phyloP scores from a whole-genome alignment of 2,797 vertebrate species.

The Anisognathus igniventris region DNA sequence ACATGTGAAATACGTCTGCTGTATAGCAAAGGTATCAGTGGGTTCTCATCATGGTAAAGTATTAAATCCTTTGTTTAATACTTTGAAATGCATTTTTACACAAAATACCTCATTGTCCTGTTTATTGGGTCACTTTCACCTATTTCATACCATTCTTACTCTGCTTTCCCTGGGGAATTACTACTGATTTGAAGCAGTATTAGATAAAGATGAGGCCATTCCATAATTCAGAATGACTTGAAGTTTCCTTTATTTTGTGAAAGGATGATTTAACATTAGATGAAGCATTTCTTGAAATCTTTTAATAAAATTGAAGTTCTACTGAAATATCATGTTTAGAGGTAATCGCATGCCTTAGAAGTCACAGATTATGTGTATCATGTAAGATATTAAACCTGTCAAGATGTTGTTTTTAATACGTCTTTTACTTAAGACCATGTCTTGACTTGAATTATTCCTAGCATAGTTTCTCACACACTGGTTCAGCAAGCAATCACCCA shows the following conservation, averaged over 20 bases:
- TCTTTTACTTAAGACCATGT: slow-evolving; percentile 39
- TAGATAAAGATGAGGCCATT: neutral
- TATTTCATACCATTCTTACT: neutral
- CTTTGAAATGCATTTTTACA: neutral
- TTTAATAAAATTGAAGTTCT: slow-evolving; percentile 27
- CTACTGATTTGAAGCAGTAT: neutral
- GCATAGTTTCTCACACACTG: slow-evolving; percentile 30
- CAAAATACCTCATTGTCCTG: neutral
- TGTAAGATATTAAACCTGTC: slow-evolving; percentile 47
- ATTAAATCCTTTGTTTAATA: neutral
- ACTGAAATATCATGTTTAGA: slow-evolving; percentile 36
- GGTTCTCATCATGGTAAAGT: neutral
- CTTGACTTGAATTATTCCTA: slow-evolving; percentile 51
- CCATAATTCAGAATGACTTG: neutral
- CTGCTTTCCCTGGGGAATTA: neutral
- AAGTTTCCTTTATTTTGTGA: slow-evolving; percentile 11
- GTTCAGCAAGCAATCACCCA: slow-evolving; percentile 41
- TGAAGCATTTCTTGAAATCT: slow-evolving; percentile 7
- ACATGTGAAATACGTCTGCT: neutral
- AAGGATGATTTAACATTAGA: slow-evolving; percentile 41
- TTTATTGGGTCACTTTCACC: neutral
- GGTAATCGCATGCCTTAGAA: slow-evolving; percentile 29
- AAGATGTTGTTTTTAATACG: slow-evolving; percentile 37
- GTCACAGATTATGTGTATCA: slow-evolving; percentile 24
- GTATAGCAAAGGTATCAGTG: neutral